Evolutionary conservation across 2,797 vertebrate species (phyloP).

Genomic region (Pangasius mekongensis): DNA sequence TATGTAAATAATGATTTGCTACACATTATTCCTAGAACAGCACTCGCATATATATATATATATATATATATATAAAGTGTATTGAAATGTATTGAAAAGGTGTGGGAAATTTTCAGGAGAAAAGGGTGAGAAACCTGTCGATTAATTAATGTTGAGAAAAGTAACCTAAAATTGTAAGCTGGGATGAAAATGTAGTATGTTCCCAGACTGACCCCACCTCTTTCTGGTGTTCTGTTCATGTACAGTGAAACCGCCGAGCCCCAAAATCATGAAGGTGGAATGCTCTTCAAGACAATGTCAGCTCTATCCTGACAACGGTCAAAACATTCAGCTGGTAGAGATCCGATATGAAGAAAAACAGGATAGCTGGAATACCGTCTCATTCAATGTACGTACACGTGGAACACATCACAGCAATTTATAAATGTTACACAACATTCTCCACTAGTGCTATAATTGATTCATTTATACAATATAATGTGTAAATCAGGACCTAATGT

Average conservation of each 20-base stretch:
- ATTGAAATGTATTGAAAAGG: neutral
- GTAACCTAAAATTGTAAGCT: neutral
- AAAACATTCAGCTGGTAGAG: conserved; percentile 63
- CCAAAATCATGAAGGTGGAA: conserved; percentile 63
- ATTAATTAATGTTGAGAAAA: neutral
- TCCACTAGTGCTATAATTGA: neutral
- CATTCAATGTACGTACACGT: conserved; percentile 41
- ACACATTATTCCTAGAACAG: too few relatives aligned
- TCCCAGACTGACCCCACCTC: neutral
- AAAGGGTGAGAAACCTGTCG: neutral
- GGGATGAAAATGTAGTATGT: neutral
- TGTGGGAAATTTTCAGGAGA: neutral
- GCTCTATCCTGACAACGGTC: conserved; percentile 62
- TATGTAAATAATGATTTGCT: too few relatives aligned
- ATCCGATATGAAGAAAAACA: conserved; percentile 70
- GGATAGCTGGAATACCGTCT: conserved; percentile 23
- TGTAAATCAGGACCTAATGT: neutral
- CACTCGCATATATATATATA: too few relatives aligned
- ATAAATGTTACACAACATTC: neutral
- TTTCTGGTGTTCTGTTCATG: conserved; percentile 28
- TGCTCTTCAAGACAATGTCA: conserved; percentile 72
- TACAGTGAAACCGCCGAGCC: conserved; percentile 80
- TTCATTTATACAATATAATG: neutral
- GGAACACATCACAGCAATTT: neutral
- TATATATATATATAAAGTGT: too few relatives aligned